A percentile compares a stretch with the other conserved stretches of the same genome.
These are phyloP conservation scores for Drosophila aff. DNA, from an alignment of 1,140 invertebrate species.

Conservation along the genomic window DNA sequence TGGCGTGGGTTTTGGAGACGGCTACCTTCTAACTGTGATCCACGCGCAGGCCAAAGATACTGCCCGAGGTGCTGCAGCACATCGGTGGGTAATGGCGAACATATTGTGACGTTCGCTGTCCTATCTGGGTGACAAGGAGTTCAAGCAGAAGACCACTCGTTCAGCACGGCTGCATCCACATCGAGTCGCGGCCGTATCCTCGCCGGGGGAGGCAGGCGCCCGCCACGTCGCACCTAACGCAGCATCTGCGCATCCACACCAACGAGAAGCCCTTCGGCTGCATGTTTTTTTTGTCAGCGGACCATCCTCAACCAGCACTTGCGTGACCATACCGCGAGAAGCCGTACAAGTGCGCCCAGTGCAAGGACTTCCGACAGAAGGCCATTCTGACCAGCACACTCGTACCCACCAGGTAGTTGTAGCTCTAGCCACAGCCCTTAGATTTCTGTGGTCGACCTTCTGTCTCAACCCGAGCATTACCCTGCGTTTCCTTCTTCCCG, in stretches of 20 bases:
- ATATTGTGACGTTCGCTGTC: slow-evolving; percentile 95
- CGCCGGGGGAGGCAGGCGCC: slow-evolving; percentile 94
- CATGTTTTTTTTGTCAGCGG: slow-evolving; percentile 93
- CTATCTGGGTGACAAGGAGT: slow-evolving; percentile 95
- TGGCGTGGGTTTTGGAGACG: slow-evolving; percentile 85
- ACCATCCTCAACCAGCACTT: slow-evolving; percentile 91
- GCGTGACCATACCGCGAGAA: slow-evolving; percentile 90
- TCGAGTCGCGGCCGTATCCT: slow-evolving; percentile 94
- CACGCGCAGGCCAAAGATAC: slow-evolving; percentile 85
- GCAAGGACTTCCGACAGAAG: slow-evolving; percentile 95
- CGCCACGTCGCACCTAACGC: slow-evolving; percentile 94
- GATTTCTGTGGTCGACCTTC: no score
- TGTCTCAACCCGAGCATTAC: neutral
- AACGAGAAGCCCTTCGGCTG: slow-evolving; percentile 96
- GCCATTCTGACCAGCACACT: slow-evolving; percentile 95
- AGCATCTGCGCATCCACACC: slow-evolving; percentile 94
- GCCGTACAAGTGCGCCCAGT: slow-evolving; percentile 94
- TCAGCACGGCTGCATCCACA: slow-evolving; percentile 96
- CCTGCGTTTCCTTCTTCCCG: neutral
- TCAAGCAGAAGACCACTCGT: slow-evolving; percentile 94
- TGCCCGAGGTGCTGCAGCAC: slow-evolving; percentile 92
- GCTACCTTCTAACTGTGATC: slow-evolving; percentile 33
- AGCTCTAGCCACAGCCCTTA: slow-evolving; percentile 59
- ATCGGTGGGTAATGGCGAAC: slow-evolving; percentile 88
- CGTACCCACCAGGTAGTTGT: slow-evolving; percentile 90